Conservation (phyloP, 2,113 vertebrate species). For the Neolamprologus variostigma region DNA sequence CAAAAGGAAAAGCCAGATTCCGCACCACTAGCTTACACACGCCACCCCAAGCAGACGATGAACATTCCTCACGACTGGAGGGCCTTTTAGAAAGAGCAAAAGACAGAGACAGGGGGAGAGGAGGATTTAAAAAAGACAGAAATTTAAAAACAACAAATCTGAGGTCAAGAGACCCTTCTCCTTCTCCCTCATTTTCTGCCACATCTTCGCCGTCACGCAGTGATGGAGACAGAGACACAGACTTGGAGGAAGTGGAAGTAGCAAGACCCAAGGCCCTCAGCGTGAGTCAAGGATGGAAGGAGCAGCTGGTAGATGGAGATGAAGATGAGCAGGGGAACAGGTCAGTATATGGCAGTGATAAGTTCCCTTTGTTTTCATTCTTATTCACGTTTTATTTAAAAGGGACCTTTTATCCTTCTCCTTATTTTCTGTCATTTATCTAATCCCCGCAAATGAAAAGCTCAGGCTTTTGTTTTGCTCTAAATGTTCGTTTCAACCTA, state of each 20-base stretch:
- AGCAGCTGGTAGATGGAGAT: conserved; percentile 61
- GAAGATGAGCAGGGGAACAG: conserved; percentile 50
- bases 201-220: conserved; percentile 20
- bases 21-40: neutral
- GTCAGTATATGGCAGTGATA: conserved; percentile 32
- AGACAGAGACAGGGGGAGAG: conserved; percentile 26
- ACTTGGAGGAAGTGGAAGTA: conserved; percentile 41
- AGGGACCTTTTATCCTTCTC: neutral
- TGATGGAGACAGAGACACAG: conserved; percentile 41
- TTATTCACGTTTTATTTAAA: neutral
- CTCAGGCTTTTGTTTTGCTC: neutral
- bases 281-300: conserved; percentile 48
- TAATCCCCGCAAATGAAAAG: neutral
- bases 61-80: conserved; percentile 28
- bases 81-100: conserved; percentile 57
- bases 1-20: neutral
- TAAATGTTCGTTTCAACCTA: neutral
- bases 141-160: neutral
- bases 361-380: neutral
- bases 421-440: neutral
- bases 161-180: neutral
- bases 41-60: neutral
- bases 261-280: conserved; percentile 1
- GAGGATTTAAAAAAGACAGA: neutral
- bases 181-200: conserved; percentile 8